Conservation (phyloP, 2,888 invertebrate genomes). For the Parnassius glacialis region DNA sequence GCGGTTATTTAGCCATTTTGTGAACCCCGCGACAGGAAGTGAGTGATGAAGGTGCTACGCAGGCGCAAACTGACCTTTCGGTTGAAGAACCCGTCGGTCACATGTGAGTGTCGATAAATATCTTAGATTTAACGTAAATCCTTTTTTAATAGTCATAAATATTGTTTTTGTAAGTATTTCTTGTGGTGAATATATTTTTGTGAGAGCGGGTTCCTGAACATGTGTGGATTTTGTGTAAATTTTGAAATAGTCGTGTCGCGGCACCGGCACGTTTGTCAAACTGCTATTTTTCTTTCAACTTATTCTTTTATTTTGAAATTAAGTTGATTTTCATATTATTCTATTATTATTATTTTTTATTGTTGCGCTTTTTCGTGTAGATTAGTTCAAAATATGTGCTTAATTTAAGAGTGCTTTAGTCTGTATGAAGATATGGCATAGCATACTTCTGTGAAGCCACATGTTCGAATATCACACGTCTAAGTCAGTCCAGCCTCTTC, state of each 20-base stretch:
- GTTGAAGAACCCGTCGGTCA: slow-evolving; percentile 94
- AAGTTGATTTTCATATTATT: slow-evolving; percentile 50
- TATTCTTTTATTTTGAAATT: slow-evolving; percentile 48
- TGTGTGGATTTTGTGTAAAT: slow-evolving; percentile 72
- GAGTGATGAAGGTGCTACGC: slow-evolving; percentile 83
- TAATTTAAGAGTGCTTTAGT: slow-evolving; percentile 47
- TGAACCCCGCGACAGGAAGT: slow-evolving; percentile 80
- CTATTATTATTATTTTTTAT: slow-evolving; percentile 35
- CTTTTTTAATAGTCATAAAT: slow-evolving; percentile 64
- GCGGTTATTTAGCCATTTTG: slow-evolving; percentile 67
- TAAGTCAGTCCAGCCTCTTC: slow-evolving; percentile 37
- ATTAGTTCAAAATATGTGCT: slow-evolving; percentile 46
- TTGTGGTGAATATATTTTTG: slow-evolving; percentile 67
- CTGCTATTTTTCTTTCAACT: slow-evolving; percentile 59
- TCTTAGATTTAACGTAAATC: slow-evolving; percentile 76
- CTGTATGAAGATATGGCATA: slow-evolving; percentile 56
- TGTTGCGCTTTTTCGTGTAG: slow-evolving; percentile 46
- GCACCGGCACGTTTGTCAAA: slow-evolving; percentile 78
- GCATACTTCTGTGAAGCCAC: slow-evolving; percentile 68
- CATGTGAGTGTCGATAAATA: slow-evolving; percentile 90
- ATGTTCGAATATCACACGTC: slow-evolving; percentile 66
- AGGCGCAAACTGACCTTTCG: slow-evolving; percentile 88
- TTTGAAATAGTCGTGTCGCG: slow-evolving; percentile 60
- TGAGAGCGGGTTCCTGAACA: slow-evolving; percentile 54
- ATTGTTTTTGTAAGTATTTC: slow-evolving; percentile 78